phyloP scores from a whole-genome alignment of 2,113 vertebrate genomes.

The Indri indri region DNA sequence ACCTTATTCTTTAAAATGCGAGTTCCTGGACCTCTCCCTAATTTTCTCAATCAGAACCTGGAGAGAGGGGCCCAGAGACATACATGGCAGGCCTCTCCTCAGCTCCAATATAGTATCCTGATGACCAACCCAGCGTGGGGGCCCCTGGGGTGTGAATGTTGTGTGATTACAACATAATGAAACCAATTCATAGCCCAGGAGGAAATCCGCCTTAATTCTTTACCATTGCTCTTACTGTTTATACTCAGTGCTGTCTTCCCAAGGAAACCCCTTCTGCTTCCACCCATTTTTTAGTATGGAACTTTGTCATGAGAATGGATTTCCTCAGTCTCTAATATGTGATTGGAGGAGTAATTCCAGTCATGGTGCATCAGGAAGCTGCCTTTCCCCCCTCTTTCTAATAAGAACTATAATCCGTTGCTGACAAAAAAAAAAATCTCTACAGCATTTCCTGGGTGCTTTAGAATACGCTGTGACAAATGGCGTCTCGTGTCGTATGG shows the following conservation, averaged over 20 bases:
- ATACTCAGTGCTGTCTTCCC: not conserved
- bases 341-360: slow-evolving; percentile 73
- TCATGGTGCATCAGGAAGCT: slow-evolving; percentile 72
- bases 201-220: not conserved
- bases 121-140: not conserved
- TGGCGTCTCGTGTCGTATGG: slow-evolving; percentile 79
- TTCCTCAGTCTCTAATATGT: slow-evolving; percentile 68
- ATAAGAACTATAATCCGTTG: slow-evolving; percentile 80
- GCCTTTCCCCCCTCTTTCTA: slow-evolving; percentile 52
- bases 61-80: not conserved
- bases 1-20: not conserved
- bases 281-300: not conserved
- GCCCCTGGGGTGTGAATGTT: no score
- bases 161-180: not conserved
- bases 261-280: not conserved
- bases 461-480: slow-evolving; percentile 83
- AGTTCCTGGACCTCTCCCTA: not conserved
- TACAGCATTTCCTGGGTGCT: slow-evolving; percentile 81
- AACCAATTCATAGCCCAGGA: not conserved
- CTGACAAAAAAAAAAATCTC: slow-evolving; percentile 74
- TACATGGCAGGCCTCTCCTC: rapidly evolving
- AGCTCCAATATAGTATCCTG: not conserved
- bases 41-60: not conserved
- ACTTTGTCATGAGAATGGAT: slow-evolving; percentile 61
- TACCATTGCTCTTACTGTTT: not conserved